A percentile compares a stretch with the other conserved stretches of the same genome.
These are phyloP conservation scores for Trichomalopsis sarcophagae DNA, from an alignment of 1,140 invertebrate species.

Conservation along the genomic window DNA sequence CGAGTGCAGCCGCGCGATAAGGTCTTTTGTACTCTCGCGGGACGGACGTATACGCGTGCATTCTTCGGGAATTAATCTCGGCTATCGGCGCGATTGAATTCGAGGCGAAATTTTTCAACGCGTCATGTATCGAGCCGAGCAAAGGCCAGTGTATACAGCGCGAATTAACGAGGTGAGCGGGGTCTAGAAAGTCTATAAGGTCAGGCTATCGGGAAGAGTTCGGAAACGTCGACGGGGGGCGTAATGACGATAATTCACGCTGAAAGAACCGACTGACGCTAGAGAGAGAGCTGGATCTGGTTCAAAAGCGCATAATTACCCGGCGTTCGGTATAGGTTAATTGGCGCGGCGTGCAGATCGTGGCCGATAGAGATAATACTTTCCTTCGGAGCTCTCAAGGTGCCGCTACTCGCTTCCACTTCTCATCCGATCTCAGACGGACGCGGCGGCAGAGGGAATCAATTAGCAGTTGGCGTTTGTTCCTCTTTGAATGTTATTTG, in stretches of 20 bases:
- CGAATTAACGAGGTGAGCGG: not conserved
- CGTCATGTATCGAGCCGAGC: not conserved
- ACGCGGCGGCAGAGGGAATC: too few relatives aligned
- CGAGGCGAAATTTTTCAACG: not conserved
- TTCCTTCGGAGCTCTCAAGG: not conserved
- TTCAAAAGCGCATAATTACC: constrained; percentile 1
- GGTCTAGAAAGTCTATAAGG: not conserved
- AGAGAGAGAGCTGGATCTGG: not conserved
- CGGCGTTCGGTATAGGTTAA: not conserved
- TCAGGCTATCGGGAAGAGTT: not conserved
- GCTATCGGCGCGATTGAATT: not conserved
- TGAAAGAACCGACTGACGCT: not conserved
- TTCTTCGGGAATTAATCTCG: not conserved
- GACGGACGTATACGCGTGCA: not conserved
- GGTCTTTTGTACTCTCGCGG: too few relatives aligned
- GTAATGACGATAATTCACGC: constrained; percentile 12
- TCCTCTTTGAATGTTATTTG: not conserved
- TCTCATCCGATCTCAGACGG: too few relatives aligned
- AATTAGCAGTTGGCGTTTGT: too few relatives aligned
- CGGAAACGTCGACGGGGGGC: not conserved
- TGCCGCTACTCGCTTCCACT: too few relatives aligned
- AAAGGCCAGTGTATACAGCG: too few relatives aligned
- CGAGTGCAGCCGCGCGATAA: too few relatives aligned
- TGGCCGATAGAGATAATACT: not conserved
- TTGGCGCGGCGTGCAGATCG: not conserved